A percentile compares a stretch with the other conserved stretches of the same genome.
These are phyloP conservation scores for Macropus fuliginosus DNA, from an alignment of 2,797 vertebrate genomes.

Conservation along the genomic window DNA sequence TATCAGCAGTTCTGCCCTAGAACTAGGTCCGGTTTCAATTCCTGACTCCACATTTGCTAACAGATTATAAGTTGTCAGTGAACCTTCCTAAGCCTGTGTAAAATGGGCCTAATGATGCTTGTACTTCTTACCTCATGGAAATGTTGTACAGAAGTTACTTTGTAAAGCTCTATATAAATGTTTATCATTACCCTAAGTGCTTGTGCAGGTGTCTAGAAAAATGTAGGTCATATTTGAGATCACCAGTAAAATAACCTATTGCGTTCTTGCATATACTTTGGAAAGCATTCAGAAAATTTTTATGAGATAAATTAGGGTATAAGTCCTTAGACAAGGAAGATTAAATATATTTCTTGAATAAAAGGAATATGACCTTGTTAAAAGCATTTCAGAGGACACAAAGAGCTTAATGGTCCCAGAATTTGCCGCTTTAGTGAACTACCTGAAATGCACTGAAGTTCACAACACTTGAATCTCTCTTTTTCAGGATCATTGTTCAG, in stretches of 20 bases:
- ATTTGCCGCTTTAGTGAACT: background rate
- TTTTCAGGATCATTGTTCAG: background rate
- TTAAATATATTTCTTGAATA: background rate
- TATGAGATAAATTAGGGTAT: background rate
- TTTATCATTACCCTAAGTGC: background rate
- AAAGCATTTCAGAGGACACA: background rate
- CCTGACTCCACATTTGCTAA: background rate
- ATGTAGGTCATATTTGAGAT: background rate
- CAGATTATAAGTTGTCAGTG: background rate
- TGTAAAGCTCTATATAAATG: background rate
- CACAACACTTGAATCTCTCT: background rate
- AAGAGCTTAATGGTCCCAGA: background rate
- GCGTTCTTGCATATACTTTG: fast-evolving
- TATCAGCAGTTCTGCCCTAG: background rate
- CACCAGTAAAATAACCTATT: background rate
- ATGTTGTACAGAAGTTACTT: background rate
- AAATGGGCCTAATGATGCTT: background rate
- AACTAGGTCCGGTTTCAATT: background rate
- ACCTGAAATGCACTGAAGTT: background rate
- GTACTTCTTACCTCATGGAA: too few species aligned
- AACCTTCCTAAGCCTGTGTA: background rate
- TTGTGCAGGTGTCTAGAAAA: background rate
- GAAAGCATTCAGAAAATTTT: background rate
- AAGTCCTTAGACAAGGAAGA: background rate
- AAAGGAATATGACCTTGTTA: background rate